Conservation (phyloP, 2,113 vertebrate genomes). For the Alosa alosa region DNA sequence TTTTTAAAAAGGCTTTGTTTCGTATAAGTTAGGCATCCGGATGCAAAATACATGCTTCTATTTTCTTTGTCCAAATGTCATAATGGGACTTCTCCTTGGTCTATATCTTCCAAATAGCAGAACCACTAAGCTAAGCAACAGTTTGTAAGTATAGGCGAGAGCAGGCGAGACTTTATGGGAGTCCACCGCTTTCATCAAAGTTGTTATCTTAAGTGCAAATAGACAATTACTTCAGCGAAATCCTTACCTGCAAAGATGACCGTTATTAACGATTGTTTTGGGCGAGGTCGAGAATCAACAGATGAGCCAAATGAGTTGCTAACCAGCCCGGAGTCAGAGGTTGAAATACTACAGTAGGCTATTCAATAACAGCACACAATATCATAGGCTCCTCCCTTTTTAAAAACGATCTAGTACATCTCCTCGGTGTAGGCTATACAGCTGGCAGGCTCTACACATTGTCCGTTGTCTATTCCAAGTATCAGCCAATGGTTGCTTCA, state of each 20-base stretch:
- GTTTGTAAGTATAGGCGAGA: background rate
- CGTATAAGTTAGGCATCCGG: background rate
- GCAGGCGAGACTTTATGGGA: background rate
- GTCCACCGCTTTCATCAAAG: background rate
- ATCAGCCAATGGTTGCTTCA: constrained; percentile 67
- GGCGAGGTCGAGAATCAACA: background rate
- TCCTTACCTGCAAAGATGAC: background rate
- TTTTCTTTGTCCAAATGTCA: background rate
- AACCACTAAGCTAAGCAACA: background rate
- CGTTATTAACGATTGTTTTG: background rate
- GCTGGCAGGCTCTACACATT: constrained; percentile 72
- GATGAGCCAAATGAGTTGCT: background rate
- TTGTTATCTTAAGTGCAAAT: background rate
- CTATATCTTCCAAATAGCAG: background rate
- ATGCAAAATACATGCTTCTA: background rate
- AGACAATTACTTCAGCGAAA: background rate
- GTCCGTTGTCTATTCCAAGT: constrained; percentile 73
- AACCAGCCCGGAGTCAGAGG: background rate
- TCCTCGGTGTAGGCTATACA: constrained; percentile 66
- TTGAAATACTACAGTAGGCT: constrained; percentile 16
- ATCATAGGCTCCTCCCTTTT: background rate
- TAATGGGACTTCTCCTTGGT: background rate
- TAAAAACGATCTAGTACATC: constrained; percentile 6
- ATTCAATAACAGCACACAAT: constrained; percentile 18
- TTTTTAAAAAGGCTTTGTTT: background rate